Evolutionary conservation across 2,888 invertebrate genomes (phyloP).

Genomic region (Actias luna): DNA sequence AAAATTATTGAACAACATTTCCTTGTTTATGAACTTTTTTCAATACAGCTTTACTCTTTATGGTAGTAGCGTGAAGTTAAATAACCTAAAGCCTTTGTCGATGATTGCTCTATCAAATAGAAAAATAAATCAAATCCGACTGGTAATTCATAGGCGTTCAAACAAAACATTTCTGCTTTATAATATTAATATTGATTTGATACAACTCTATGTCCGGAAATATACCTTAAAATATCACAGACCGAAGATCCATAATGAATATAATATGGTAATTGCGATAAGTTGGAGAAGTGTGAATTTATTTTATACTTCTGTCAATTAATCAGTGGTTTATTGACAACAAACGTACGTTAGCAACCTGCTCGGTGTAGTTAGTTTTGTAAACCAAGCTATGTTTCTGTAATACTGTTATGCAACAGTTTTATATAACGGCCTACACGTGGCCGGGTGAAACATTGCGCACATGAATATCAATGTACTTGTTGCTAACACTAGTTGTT

Average conservation of each 20-base stretch:
- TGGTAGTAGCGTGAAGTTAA: no score
- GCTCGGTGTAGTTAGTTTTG: constrained; percentile 16
- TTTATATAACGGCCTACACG: constrained; percentile 16
- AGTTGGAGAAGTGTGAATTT: background rate
- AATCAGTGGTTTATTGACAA: background rate
- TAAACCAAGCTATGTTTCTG: constrained; percentile 15
- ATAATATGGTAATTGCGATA: no score
- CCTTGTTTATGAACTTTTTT: no score
- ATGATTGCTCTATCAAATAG: no score
- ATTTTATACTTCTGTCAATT: background rate
- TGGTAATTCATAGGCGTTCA: no score
- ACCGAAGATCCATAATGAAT: background rate
- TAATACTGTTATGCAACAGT: constrained; percentile 14
- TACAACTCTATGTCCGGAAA: no score
- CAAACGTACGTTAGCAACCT: constrained; percentile 6
- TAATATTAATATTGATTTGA: no score
- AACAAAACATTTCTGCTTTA: no score
- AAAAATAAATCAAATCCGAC: no score
- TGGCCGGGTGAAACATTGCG: constrained; percentile 1
- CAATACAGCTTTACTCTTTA: no score
- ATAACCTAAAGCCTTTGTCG: no score
- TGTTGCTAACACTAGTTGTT: background rate
- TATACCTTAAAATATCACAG: background rate
- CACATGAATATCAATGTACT: background rate
- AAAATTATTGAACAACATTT: no score